Evolutionary conservation across 2,888 invertebrate species (phyloP).

Genomic region (Drosophila niveifrons): DNA sequence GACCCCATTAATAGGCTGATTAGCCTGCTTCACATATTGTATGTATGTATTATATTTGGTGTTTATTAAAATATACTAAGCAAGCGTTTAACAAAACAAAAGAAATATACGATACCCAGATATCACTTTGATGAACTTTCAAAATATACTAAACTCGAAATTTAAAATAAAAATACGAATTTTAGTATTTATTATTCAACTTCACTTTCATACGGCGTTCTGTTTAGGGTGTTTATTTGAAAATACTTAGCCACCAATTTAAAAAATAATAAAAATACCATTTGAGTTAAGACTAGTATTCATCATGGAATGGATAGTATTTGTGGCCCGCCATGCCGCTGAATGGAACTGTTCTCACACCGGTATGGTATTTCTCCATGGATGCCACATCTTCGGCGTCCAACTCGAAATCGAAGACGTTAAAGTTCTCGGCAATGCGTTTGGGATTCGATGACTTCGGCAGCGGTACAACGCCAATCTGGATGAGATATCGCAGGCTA

Average conservation of each 20-base stretch:
- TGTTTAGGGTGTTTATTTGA: slow-evolving; percentile 1
- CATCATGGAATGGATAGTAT: slow-evolving; percentile 82
- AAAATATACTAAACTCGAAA: no score
- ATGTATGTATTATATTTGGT: slow-evolving; percentile 13
- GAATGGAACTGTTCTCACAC: slow-evolving; percentile 81
- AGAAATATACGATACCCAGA: neutral
- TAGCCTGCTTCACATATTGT: slow-evolving; percentile 17
- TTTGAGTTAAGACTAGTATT: slow-evolving; percentile 63
- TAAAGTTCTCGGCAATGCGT: slow-evolving; percentile 87
- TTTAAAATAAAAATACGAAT: no score
- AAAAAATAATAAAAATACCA: slow-evolving; percentile 1
- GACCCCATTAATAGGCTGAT: slow-evolving; percentile 46
- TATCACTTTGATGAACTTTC: no score
- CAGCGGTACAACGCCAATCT: slow-evolving; percentile 86
- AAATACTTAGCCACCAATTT: slow-evolving; percentile 10
- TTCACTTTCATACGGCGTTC: neutral
- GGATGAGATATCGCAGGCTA: slow-evolving; percentile 88
- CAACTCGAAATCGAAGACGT: slow-evolving; percentile 87
- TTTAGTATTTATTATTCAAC: neutral
- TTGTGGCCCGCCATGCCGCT: slow-evolving; percentile 80
- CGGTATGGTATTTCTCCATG: slow-evolving; percentile 76
- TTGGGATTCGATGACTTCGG: slow-evolving; percentile 87
- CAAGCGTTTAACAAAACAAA: neutral
- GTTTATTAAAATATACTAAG: slow-evolving; percentile 35
- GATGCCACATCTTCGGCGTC: slow-evolving; percentile 85